Evolutionary conservation across 1,140 invertebrate genomes (phyloP), one percentile per base, ranked within the genome.

Genomic region (Scaptomyza pallida): DNA sequence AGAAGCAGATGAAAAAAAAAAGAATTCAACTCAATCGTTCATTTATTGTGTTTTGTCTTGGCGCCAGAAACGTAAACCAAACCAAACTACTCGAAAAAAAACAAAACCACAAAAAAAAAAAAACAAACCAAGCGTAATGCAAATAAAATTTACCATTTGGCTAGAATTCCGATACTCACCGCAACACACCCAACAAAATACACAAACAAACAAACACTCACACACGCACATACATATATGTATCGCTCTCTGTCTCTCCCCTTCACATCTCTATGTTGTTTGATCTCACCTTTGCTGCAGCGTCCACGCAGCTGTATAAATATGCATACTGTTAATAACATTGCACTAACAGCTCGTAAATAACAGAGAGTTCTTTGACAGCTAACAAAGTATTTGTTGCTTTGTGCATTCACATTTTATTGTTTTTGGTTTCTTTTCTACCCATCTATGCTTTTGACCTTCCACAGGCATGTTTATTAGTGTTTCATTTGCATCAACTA

Each of bases 1-100:
- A 80, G 57, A 70, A 80, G 65, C 55, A 73, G 65, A 75, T 73
- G 62, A 62, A 54, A 59, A 67, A 62, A 54, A 59, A 67, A 70
- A 37, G 15, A 64, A 70, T 41, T 43, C 41, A 62, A 65, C 10
- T 37, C 10, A 51, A 78, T 61, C 65, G 61, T 57, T 75, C 77
- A 88, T 86, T 86, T 78, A 75, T 72, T 85, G 77, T 85, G 80
- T 86, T 85, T 85, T 85, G 80, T 85, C 80, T 81, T 85, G 80
- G 70, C 80, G 81, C 80, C 80, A 85, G 81, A 85, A 77, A 88
- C 65, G 62, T 78, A 85, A 78, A 88, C 81, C 81, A 88, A 86
- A 86, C 82, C 81, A 78, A 85, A 86, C 77, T 72, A 80, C 78
- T 75, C 59, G n/a, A 70, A 77, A 80, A 55, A 70, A 77, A 80